These are phyloP conservation scores for Apolygus lucorum DNA, from an alignment of 1,140 invertebrate genomes.

Conservation along the genomic window DNA sequence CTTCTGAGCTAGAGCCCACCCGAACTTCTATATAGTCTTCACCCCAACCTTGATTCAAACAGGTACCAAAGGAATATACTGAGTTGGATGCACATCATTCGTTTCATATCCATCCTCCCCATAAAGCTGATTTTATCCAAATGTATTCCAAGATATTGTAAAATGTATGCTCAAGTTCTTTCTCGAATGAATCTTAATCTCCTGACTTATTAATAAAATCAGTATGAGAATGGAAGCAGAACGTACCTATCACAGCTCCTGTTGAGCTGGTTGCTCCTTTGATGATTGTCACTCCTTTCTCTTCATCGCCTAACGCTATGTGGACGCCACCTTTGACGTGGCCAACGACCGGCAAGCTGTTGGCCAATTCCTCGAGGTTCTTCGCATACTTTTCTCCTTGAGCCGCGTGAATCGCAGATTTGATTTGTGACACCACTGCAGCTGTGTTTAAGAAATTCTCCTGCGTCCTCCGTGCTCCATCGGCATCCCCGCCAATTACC, in stretches of 20 bases:
- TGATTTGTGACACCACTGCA: slow-evolving; percentile 12
- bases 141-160: too few relatives aligned
- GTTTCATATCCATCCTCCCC: too few relatives aligned
- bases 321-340: slow-evolving; percentile 8
- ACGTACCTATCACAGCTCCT: slow-evolving; percentile 12
- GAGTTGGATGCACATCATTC: too few relatives aligned
- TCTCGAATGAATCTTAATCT: too few relatives aligned
- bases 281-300: not conserved
- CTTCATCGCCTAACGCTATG: not conserved
- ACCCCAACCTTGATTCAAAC: too few relatives aligned
- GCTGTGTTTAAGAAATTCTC: not conserved
- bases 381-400: not conserved
- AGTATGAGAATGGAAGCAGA: too few relatives aligned
- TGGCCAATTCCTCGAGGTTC: not conserved
- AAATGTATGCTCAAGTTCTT: too few relatives aligned
- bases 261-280: slow-evolving; percentile 4
- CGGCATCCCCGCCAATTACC: not conserved
- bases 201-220: too few relatives aligned
- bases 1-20: too few relatives aligned
- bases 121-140: too few relatives aligned
- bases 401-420: slow-evolving; percentile 12
- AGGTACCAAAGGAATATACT: too few relatives aligned
- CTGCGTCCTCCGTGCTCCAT: not conserved
- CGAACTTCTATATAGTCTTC: too few relatives aligned
- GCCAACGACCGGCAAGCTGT: not conserved